Conservation (phyloP, 2,888 invertebrate species). For the Pyrrhia umbra region DNA sequence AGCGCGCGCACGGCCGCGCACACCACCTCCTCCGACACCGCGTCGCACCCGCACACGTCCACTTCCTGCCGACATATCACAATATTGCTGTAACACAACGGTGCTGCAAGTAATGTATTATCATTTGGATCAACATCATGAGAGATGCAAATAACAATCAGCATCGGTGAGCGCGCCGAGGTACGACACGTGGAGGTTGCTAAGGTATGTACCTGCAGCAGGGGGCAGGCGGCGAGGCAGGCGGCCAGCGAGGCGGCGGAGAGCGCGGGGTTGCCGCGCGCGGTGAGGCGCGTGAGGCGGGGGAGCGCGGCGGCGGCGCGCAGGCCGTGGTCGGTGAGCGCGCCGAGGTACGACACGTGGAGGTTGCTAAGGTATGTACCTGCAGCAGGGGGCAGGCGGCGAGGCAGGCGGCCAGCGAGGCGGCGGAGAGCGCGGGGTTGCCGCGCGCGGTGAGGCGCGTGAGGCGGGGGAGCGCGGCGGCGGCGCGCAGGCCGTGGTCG, state of each 20-base stretch:
- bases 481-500: no score
- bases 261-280: conserved; percentile 75
- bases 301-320: conserved; percentile 63
- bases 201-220: conserved; percentile 66
- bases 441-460: no score
- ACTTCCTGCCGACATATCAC: no score
- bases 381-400: conserved; percentile 55
- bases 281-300: conserved; percentile 64
- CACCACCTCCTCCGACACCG: conserved; percentile 75
- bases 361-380: conserved; percentile 50
- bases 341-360: conserved; percentile 82
- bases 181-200: background rate
- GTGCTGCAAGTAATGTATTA: no score
- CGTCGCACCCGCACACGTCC: conserved; percentile 82
- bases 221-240: conserved; percentile 70
- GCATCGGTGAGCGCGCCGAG: no score
- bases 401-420: conserved; percentile 72
- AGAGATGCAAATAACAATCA: no score
- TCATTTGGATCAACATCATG: no score
- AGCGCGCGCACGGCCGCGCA: conserved; percentile 71
- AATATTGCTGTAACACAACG: no score
- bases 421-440: background rate
- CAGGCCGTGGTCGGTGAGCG: conserved; percentile 73
- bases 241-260: conserved; percentile 71
- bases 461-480: no score